These are phyloP conservation scores for Silurus meridionalis DNA, from an alignment of 2,113 vertebrate genomes.

Conservation along the genomic window DNA sequence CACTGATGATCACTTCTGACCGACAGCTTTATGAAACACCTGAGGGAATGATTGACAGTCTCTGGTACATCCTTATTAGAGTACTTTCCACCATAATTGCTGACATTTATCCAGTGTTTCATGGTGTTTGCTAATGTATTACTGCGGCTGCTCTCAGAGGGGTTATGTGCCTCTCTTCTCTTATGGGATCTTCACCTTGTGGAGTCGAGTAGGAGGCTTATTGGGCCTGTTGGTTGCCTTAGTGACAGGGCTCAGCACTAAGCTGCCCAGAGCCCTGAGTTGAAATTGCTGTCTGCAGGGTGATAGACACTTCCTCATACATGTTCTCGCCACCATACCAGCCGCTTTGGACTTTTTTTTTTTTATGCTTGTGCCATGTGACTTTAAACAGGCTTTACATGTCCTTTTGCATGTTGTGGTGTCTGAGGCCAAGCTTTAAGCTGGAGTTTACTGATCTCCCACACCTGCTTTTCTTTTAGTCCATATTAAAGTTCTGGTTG, in stretches of 20 bases:
- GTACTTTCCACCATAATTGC: constrained; percentile 93
- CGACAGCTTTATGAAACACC: constrained; percentile 70
- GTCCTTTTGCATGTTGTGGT: constrained; percentile 31
- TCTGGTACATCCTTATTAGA: constrained; percentile 94
- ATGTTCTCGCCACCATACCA: constrained; percentile 59
- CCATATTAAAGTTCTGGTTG: not conserved
- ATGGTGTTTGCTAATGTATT: constrained; percentile 99
- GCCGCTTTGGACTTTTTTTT: constrained; percentile 5
- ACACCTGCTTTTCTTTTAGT: not conserved
- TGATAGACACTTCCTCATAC: constrained; percentile 81
- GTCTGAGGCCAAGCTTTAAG: constrained; percentile 23
- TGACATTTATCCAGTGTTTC: constrained; percentile 99
- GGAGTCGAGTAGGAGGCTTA: constrained; percentile 86
- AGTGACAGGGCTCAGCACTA: constrained; percentile 93
- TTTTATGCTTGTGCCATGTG: not conserved
- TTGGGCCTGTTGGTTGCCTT: constrained; percentile 92
- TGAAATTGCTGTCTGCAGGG: constrained; percentile 91
- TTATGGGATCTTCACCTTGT: constrained; percentile 94
- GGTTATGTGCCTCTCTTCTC: constrained; percentile 87
- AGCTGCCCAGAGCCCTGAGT: constrained; percentile 88
- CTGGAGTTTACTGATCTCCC: not conserved
- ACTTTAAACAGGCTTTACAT: constrained; percentile 43
- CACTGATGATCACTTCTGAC: constrained; percentile 36
- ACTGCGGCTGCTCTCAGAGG: constrained; percentile 94
- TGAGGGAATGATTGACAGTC: constrained; percentile 90